phyloP scores from a whole-genome alignment of 1,140 invertebrate species.

The Solen grandis region DNA sequence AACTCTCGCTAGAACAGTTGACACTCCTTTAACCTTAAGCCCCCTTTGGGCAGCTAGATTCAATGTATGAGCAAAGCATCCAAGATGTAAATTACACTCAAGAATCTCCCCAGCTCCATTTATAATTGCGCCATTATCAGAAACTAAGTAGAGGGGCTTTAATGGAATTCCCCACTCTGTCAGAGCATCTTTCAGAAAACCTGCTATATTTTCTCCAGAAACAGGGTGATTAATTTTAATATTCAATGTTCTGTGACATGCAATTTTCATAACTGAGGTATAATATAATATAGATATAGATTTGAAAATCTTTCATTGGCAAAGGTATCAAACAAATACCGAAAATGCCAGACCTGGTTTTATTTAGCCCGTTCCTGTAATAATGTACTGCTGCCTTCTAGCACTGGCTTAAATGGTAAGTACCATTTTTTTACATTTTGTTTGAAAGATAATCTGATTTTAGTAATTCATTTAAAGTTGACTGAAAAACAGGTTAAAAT shows the following conservation, averaged over 20 bases:
- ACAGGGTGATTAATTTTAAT: background rate
- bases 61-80: conserved; percentile 51
- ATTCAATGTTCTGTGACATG: too few relatives aligned
- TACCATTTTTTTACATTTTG: too few relatives aligned
- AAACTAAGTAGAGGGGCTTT: background rate
- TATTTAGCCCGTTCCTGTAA: too few relatives aligned
- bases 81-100: conserved; percentile 23
- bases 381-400: too few relatives aligned
- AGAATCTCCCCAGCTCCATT: conserved; percentile 31
- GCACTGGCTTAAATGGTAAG: too few relatives aligned
- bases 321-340: too few relatives aligned
- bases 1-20: background rate
- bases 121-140: conserved; percentile 56
- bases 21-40: conserved; percentile 15
- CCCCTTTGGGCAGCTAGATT: conserved; percentile 49
- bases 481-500: too few relatives aligned
- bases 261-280: too few relatives aligned
- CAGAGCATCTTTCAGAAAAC: conserved; percentile 26
- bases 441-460: background rate
- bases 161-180: conserved; percentile 30
- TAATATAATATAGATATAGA: too few relatives aligned
- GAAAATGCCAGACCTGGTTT: too few relatives aligned
- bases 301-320: too few relatives aligned
- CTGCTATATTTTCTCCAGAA: conserved; percentile 44
- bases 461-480: background rate